Evolutionary conservation across 2,888 invertebrate species (phyloP).

Genomic region (Rotaria macrura): DNA sequence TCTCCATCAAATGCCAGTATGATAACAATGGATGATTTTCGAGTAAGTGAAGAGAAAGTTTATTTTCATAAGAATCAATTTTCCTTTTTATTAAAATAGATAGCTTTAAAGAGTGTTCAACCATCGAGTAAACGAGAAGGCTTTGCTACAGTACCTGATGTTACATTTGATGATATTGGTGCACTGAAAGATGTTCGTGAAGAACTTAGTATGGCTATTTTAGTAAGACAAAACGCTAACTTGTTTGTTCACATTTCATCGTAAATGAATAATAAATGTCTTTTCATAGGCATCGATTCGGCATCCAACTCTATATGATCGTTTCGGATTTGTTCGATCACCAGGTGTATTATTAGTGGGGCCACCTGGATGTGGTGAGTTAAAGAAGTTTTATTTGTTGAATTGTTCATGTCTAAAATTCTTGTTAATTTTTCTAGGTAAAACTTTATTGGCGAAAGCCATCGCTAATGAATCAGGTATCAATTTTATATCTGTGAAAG

Average conservation of each 20-base stretch:
- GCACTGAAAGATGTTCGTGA: slow-evolving; percentile 75
- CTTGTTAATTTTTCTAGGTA: slow-evolving; percentile 47
- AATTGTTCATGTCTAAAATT: slow-evolving; percentile 35
- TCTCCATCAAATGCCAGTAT: background rate
- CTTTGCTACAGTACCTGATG: slow-evolving; percentile 86
- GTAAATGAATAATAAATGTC: background rate
- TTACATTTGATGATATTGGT: slow-evolving; percentile 91
- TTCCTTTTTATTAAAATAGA: background rate
- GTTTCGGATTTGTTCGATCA: slow-evolving; percentile 67
- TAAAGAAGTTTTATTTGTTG: background rate
- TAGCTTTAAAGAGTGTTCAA: slow-evolving; percentile 57
- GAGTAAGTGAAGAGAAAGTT: background rate
- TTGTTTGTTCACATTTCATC: background rate
- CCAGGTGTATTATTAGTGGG: slow-evolving; percentile 87
- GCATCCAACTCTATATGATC: slow-evolving; percentile 67
- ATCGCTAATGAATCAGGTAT: slow-evolving; percentile 96
- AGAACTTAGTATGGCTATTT: slow-evolving; percentile 76
- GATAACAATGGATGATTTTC: slow-evolving; percentile 14
- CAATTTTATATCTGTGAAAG: slow-evolving; percentile 96
- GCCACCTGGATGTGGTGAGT: slow-evolving; percentile 66
- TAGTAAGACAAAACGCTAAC: slow-evolving; percentile 55
- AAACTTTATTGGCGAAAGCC: slow-evolving; percentile 91
- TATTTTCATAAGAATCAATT: background rate
- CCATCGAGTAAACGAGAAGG: slow-evolving; percentile 91
- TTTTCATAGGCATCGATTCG: slow-evolving; percentile 69